Conservation (phyloP, 2,888 invertebrate species). For the Agrilus biguttatus region DNA sequence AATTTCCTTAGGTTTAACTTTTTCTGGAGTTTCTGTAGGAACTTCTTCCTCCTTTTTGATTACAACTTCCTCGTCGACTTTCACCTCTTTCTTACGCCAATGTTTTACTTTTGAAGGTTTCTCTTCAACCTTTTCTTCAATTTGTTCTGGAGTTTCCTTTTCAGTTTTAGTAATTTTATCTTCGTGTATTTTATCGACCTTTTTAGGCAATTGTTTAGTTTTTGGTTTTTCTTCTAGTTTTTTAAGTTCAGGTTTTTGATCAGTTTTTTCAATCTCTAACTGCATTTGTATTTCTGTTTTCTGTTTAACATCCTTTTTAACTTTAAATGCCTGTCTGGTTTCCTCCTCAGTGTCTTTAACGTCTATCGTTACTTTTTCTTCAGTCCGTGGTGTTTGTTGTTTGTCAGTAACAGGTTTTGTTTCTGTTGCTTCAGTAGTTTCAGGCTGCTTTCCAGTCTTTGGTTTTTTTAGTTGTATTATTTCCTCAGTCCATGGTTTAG, state of each 20-base stretch:
- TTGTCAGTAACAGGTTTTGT: neutral
- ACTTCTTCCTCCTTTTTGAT: conserved; percentile 16
- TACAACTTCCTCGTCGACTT: conserved; percentile 11
- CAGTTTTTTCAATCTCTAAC: too few relatives aligned
- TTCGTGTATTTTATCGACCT: conserved; percentile 7
- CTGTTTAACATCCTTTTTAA: too few relatives aligned
- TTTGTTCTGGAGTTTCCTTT: conserved; percentile 45
- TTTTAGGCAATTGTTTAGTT: conserved; percentile 3
- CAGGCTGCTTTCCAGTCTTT: conserved; percentile 1
- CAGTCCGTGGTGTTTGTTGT: neutral
- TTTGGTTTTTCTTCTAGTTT: conserved; percentile 7
- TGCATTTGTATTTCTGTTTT: too few relatives aligned
- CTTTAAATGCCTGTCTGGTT: too few relatives aligned
- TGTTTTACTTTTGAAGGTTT: conserved; percentile 19
- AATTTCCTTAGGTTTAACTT: too few relatives aligned
- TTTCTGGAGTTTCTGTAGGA: conserved; percentile 4
- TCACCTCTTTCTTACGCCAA: neutral
- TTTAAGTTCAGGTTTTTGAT: neutral
- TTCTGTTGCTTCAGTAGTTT: conserved; percentile 4
- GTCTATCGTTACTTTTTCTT: conserved; percentile 1
- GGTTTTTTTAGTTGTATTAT: conserved; percentile 5
- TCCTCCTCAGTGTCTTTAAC: neutral
- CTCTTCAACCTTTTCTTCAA: conserved; percentile 39
- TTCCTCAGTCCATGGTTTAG: conserved; percentile 8
- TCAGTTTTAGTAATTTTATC: conserved; percentile 18